Base-by-base conservation (phyloP, 2,888 invertebrate genomes). In the Aporophyla lueneburgensis region DNA sequence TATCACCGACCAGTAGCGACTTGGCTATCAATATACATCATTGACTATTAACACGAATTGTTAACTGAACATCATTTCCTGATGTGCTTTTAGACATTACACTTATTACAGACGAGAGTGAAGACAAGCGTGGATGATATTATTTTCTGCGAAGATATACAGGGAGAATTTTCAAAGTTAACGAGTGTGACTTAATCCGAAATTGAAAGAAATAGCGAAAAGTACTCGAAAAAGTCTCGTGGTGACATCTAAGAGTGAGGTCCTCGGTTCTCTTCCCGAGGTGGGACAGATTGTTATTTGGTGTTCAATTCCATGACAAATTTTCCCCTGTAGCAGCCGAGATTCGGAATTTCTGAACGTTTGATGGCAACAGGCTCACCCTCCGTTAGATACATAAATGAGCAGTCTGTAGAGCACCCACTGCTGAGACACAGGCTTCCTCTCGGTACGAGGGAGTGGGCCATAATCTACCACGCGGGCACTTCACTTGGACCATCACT, bases 21-120 rank as follows among this genome's bases (percentile, higher is more conserved):
- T 78, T 62, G 54, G 46, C 62, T 53, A 12, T 24, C 40, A 59
- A 69, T 58, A 61, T 59, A 61, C 66, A 59, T 77, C 62, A 82
- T 76, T 75, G 79, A 59, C 72, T 72, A 74, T 77, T 83, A 75
- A 85, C 83, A 86, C 71, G 51, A 79, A 77, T 85, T 73, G 65
- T 33, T 61, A 70, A 68, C 61, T 76, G 40, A 43, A 16, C 67
- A 58, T 65, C 49, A n/a, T 66, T 77, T 81, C 70, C 72, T 59
- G 33, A 59, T 71, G 62, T 12, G 53, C 19, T 71, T 40, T 75
- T 75, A 24, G n/a, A 56, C 53, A 65, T 27, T 54, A 54, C 27
- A 76, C 40, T 63, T 51, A 56, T 46, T 24, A 24, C 5, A n/a
- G 24, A 19, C 14, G 21, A 19, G 49, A 43, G 19, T 53, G 27